phyloP scores from a whole-genome alignment of 2,113 vertebrate species.

The Paramisgurnus dabryanus region DNA sequence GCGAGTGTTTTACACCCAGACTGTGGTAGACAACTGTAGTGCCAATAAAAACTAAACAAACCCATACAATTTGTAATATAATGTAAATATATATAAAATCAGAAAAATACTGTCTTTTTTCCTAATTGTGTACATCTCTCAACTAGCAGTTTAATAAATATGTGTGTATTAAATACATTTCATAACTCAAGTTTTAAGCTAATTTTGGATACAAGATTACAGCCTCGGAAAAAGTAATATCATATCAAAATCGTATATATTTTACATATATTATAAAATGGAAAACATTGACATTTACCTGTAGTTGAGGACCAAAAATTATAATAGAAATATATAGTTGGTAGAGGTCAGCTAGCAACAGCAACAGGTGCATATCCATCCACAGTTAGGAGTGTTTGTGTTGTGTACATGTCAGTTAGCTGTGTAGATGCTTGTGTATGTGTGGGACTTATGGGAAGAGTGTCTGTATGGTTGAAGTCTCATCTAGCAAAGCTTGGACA shows the following conservation, averaged over 20 bases:
- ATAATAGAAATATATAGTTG: neutral
- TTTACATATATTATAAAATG: neutral
- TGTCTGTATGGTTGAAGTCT: constrained; percentile 72
- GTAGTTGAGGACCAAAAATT: neutral
- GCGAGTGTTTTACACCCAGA: constrained; percentile 5
- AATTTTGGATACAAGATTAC: neutral
- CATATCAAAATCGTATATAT: neutral
- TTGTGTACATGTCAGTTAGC: neutral
- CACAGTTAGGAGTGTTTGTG: neutral
- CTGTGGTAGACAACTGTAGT: neutral
- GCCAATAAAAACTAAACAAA: constrained; percentile 25
- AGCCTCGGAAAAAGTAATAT: neutral
- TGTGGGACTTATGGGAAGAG: constrained; percentile 76
- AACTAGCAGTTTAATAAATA: constrained; percentile 62
- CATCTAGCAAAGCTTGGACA: constrained; percentile 88
- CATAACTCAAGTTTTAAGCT: constrained; percentile 1
- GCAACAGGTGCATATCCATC: neutral
- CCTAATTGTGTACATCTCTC: constrained; percentile 52
- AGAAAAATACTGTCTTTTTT: constrained; percentile 62
- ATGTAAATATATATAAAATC: constrained; percentile 63
- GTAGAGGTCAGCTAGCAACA: neutral
- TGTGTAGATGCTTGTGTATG: neutral
- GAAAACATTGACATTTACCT: constrained; percentile 5
- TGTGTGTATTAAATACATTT: constrained; percentile 30
- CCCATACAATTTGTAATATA: constrained; percentile 48